These are phyloP conservation scores for Hydroisotoma schaefferi DNA, from an alignment of 2,888 invertebrate species.

Conservation along the genomic window DNA sequence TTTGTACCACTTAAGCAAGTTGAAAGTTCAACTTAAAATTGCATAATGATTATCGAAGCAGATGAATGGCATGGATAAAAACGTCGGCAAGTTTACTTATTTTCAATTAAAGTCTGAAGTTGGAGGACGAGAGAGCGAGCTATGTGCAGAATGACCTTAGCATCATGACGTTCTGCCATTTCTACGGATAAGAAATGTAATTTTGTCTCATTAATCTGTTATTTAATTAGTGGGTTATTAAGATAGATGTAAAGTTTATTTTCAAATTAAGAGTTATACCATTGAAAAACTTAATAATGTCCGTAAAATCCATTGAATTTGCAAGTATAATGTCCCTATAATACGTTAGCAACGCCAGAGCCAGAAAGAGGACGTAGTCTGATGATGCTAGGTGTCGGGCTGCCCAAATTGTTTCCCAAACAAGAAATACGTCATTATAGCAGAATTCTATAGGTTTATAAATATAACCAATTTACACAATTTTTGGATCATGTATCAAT, in stretches of 20 bases:
- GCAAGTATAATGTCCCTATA: slow-evolving; percentile 91
- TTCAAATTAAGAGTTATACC: slow-evolving; percentile 59
- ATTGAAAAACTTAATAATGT: slow-evolving; percentile 97
- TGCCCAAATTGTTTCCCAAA: slow-evolving; percentile 97
- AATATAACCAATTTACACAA: background rate
- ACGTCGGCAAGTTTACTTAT: slow-evolving; percentile 62
- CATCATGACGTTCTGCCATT: slow-evolving; percentile 95
- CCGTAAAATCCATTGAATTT: slow-evolving; percentile 96
- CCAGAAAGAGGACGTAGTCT: slow-evolving; percentile 89
- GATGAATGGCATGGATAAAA: too few species aligned
- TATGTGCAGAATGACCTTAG: slow-evolving; percentile 72
- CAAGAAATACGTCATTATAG: slow-evolving; percentile 86
- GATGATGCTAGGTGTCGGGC: slow-evolving; percentile 78
- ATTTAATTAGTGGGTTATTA: background rate
- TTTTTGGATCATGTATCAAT: background rate
- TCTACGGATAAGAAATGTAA: slow-evolving; percentile 62
- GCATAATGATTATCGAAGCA: too few species aligned
- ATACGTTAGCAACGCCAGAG: slow-evolving; percentile 83
- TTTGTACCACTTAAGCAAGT: too few species aligned
- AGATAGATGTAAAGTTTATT: slow-evolving; percentile 30
- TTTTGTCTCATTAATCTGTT: background rate
- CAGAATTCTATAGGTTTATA: slow-evolving; percentile 64
- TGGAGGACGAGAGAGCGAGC: slow-evolving; percentile 82
- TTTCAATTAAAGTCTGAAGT: slow-evolving; percentile 86
- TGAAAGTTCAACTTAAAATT: too few species aligned